These are phyloP conservation scores for Spialia ferax DNA, from an alignment of 2,888 invertebrate species.

Conservation along the genomic window DNA sequence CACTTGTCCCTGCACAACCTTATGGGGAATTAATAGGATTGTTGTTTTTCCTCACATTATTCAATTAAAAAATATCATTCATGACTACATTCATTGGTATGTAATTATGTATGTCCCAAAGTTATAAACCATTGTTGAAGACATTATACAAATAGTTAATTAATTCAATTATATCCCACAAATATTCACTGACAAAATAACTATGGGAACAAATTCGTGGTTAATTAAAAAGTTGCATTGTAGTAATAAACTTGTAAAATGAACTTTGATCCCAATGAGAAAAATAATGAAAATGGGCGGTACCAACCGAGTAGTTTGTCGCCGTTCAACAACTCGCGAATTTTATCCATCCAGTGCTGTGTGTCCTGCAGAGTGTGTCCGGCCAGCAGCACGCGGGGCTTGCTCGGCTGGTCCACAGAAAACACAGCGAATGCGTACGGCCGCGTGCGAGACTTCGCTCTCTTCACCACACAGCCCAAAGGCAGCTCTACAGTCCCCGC, in stretches of 20 bases:
- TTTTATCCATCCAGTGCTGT: slow-evolving; percentile 90
- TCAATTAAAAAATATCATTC: not conserved
- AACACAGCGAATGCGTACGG: slow-evolving; percentile 91
- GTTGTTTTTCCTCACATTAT: not conserved
- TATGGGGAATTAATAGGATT: slow-evolving; percentile 32
- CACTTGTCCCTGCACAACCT: slow-evolving; percentile 46
- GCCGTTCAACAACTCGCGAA: slow-evolving; percentile 81
- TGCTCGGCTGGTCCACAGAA: slow-evolving; percentile 83
- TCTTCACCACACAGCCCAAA: slow-evolving; percentile 85
- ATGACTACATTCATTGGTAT: no score
- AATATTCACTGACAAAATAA: not conserved
- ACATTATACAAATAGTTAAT: not conserved
- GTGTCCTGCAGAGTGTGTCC: slow-evolving; percentile 88
- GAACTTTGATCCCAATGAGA: slow-evolving; percentile 14
- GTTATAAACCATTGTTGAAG: no score
- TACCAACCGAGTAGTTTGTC: slow-evolving; percentile 67
- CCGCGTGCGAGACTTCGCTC: slow-evolving; percentile 89
- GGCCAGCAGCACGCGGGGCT: slow-evolving; percentile 88
- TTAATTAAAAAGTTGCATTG: not conserved
- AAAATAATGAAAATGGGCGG: slow-evolving; percentile 15
- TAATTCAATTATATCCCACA: not conserved
- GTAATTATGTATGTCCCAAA: no score
- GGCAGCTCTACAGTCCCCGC: slow-evolving; percentile 86
- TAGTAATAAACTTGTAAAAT: not conserved
- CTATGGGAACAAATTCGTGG: not conserved